Conservation (phyloP, 2,113 vertebrate genomes). For the Clarias gariepinus region DNA sequence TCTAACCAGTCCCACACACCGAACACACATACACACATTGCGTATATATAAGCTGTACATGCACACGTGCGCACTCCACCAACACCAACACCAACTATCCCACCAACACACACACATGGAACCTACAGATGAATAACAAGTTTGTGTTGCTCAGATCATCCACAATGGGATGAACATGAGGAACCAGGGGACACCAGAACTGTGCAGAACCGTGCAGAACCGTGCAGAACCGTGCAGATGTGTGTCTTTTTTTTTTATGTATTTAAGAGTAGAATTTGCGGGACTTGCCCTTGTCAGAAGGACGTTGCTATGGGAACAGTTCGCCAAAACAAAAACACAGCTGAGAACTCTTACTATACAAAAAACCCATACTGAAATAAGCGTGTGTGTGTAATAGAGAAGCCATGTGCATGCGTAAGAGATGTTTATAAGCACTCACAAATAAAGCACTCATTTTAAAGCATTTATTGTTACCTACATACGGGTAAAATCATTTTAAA, state of each 20-base stretch:
- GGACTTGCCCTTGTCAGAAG: conserved; percentile 45
- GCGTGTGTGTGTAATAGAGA: neutral
- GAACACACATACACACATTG: conserved; percentile 29
- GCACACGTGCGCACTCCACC: conserved; percentile 13
- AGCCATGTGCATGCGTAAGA: neutral
- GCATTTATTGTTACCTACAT: neutral
- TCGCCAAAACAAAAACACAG: conserved; percentile 53
- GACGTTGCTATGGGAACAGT: conserved; percentile 43
- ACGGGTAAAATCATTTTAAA: neutral
- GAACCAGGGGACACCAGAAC: neutral
- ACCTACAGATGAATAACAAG: conserved; percentile 10
- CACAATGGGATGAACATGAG: neutral
- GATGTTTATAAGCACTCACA: neutral
- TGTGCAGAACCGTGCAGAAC: neutral
- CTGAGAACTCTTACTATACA: conserved; percentile 42
- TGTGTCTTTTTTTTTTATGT: conserved; percentile 29
- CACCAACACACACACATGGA: conserved; percentile 41
- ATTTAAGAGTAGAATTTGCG: conserved; percentile 24
- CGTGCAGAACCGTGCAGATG: neutral
- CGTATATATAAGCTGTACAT: conserved; percentile 13
- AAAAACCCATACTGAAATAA: neutral
- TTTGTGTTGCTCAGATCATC: neutral
- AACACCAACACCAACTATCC: conserved; percentile 28
- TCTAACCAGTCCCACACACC: conserved; percentile 24
- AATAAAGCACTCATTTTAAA: neutral